These are phyloP conservation scores for Microtus richardsoni DNA, from an alignment of 2,113 vertebrate genomes.

Conservation along the genomic window DNA sequence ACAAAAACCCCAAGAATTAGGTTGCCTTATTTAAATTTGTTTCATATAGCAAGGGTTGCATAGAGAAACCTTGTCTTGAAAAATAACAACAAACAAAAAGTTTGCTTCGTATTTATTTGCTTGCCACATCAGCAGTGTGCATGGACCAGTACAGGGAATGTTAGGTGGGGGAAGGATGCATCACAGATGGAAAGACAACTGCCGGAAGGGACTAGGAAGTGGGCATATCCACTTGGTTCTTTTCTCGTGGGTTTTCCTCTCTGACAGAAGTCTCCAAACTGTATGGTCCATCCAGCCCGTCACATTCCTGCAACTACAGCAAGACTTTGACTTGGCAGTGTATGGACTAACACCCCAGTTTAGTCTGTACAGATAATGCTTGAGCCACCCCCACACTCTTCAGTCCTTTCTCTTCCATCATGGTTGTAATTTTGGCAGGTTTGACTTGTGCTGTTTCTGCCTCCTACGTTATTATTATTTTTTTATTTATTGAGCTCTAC, in stretches of 20 bases:
- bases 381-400: background rate
- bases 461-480: background rate
- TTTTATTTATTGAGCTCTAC: no score
- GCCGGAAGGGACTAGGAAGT: background rate
- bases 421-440: background rate
- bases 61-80: background rate
- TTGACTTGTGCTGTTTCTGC: background rate
- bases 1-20: no score
- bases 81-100: background rate
- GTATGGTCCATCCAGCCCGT: background rate
- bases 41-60: background rate
- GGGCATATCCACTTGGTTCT: background rate
- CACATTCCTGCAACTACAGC: background rate
- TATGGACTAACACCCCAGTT: background rate
- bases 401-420: background rate
- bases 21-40: background rate
- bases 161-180: background rate
- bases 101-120: background rate
- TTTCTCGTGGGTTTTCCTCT: background rate
- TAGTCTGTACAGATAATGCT: background rate
- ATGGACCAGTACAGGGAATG: background rate
- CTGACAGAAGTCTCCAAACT: background rate
- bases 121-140: background rate
- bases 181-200: background rate
- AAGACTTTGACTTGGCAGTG: background rate